Conservation (phyloP, 2,113 vertebrate species). For the Rhombomys opimus region DNA sequence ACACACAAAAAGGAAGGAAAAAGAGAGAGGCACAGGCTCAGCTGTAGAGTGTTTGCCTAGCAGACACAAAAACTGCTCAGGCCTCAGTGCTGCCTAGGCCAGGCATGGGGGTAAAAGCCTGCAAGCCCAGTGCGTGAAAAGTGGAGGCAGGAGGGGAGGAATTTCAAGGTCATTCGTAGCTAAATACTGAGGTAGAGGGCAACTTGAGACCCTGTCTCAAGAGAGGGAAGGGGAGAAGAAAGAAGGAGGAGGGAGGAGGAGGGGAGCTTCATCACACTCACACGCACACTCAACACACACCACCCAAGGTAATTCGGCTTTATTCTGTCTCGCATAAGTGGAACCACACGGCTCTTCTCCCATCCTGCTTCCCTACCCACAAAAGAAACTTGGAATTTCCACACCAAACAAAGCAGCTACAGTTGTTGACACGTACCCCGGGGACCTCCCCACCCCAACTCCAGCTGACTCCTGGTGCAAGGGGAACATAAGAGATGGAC, state of each 20-base stretch:
- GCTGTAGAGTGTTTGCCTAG: not conserved
- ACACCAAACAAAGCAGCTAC: not conserved
- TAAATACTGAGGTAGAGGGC: not conserved
- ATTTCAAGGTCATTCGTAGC: not conserved
- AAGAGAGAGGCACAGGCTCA: not conserved
- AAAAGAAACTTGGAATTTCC: not conserved
- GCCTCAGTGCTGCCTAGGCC: not conserved
- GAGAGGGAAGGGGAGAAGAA: not conserved
- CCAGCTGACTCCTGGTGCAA: not conserved
- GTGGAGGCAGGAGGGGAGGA: not conserved
- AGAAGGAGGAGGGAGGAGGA: not conserved
- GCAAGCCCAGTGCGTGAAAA: not conserved
- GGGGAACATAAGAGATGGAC: not conserved
- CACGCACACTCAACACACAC: not conserved
- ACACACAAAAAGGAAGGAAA: not conserved
- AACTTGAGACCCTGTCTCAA: not conserved
- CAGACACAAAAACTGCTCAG: not conserved
- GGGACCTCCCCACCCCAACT: not conserved
- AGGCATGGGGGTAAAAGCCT: not conserved
- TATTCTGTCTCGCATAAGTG: not conserved
- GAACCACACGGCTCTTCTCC: rapidly evolving
- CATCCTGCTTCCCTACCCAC: not conserved
- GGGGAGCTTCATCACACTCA: not conserved
- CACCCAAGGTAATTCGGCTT: not conserved
- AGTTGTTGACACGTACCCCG: not conserved